Evolutionary conservation across 2,113 vertebrate genomes (phyloP), one percentile per base, ranked within the genome.

Genomic region (Amblyopsis rosae): DNA sequence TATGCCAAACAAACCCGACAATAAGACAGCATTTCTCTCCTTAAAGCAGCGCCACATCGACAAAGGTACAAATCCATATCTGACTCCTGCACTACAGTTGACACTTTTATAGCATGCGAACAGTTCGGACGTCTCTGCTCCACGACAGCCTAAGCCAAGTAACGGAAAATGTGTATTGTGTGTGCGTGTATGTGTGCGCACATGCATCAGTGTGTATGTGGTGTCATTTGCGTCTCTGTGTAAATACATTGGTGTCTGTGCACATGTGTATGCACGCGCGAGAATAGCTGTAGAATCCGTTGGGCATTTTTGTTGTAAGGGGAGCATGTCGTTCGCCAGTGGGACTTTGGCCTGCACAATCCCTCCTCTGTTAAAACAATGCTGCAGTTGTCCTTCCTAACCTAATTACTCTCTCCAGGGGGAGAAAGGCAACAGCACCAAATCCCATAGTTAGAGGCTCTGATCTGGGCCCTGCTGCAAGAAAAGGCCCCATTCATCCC

Each of bases 331-430:
- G 88, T 87, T 90, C 87, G 88, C 88, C 91, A 84, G 89, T 91
- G 87, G 91, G 89, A 91, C 89, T 91, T 86, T 82, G 88, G 89
- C 85, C 87, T 62, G 91, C 81, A 93, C 92, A 93, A 93, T 93
- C 91, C 89, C 89, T 92, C 86, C 87, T 90, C 91, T 93, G 91
- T 92, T 92, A 88, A 93, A 93, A 93, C 93, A 93, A 93, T 93
- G 92, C 88, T 54, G 82, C 81, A 84, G 90, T 93, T 93, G 92
- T 93, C 88, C 85, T 93, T 88, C 71, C 85, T 92, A 93, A 93
- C 91, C 91, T 92, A 93, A 93, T 93, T 93, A 92, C 89, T 88
- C 89, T 87, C 89, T 90, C 86, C 86, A 87, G 90, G 87, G 89
- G 86, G 86, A 88, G 86, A 90, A 90, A 88, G 90, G 86, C 87